A percentile compares a stretch with the other conserved stretches of the same genome.
Conservation (phyloP, 2,888 invertebrate species). For the Epinotia demarniana region DNA sequence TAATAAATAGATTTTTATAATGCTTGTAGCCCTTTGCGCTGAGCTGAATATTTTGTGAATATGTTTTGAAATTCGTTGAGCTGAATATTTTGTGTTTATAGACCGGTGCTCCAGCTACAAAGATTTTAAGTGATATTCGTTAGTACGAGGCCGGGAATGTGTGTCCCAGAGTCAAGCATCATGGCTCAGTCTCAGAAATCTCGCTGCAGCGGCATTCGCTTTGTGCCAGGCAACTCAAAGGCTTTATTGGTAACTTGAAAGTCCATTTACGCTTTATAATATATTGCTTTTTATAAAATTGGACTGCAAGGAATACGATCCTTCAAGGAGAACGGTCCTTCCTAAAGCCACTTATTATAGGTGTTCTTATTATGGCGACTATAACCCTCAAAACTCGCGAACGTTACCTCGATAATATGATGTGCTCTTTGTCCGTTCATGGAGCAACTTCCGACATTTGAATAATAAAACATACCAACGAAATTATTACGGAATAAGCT, state of each 20-base stretch:
- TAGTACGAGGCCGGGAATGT: constrained; percentile 19
- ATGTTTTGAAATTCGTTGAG: background rate
- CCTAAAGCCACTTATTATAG: background rate
- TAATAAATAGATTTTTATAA: no score
- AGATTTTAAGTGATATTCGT: background rate
- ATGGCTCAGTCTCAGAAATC: constrained; percentile 53
- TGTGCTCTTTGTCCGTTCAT: no score
- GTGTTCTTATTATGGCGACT: no score
- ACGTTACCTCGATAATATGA: no score
- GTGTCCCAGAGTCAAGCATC: constrained; percentile 46
- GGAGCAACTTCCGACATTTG: no score
- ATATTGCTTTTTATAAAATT: constrained; percentile 7
- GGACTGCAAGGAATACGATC: constrained; percentile 21
- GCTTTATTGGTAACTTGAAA: constrained; percentile 53
- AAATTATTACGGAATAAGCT: no score
- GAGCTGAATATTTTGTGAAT: background rate
- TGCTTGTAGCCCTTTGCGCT: no score
- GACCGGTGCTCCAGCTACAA: background rate
- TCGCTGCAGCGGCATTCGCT: constrained; percentile 51
- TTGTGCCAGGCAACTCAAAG: constrained; percentile 54
- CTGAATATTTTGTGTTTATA: background rate
- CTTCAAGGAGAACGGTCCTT: background rate
- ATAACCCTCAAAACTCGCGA: no score
- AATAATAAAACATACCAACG: no score
- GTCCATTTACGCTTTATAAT: constrained; percentile 32